A percentile compares a stretch with the other conserved stretches of the same genome.
These are phyloP conservation scores for Tachysurus vachellii DNA, from an alignment of 2,113 vertebrate species.

Conservation along the genomic window DNA sequence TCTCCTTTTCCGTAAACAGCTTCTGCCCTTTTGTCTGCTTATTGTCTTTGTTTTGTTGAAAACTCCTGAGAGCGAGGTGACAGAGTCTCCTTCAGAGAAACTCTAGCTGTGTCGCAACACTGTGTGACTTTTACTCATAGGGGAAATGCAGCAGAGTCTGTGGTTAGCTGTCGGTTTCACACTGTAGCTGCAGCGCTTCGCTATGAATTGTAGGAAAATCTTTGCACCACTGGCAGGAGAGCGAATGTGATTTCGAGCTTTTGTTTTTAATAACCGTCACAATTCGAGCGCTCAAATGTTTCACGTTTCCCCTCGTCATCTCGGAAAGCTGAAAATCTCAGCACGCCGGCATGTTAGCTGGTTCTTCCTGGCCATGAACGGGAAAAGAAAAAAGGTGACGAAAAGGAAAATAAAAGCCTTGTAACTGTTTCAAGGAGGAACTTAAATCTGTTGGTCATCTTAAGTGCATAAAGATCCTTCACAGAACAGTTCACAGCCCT, in stretches of 20 bases:
- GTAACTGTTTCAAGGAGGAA: slow-evolving; percentile 66
- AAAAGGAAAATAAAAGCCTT: slow-evolving; percentile 49
- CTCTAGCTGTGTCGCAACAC: slow-evolving; percentile 53
- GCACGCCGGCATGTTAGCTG: slow-evolving; percentile 15
- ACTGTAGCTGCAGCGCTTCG: slow-evolving; percentile 56
- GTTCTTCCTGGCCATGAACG: slow-evolving; percentile 58
- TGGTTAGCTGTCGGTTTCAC: slow-evolving; percentile 59
- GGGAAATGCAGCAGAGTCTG: slow-evolving; percentile 58
- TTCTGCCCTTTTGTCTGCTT: slow-evolving; percentile 3
- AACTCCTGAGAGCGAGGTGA: slow-evolving; percentile 25
- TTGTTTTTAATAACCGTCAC: slow-evolving; percentile 19
- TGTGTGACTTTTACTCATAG: slow-evolving; percentile 51
- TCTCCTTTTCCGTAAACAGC: slow-evolving; percentile 11
- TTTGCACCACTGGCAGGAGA: slow-evolving; percentile 39
- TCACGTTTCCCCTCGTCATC: background rate
- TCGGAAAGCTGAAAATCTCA: background rate
- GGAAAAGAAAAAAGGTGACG: slow-evolving; percentile 22
- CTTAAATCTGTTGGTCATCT: slow-evolving; percentile 73
- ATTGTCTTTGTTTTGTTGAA: slow-evolving; percentile 2
- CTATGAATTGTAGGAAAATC: slow-evolving; percentile 58
- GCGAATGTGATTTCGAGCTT: slow-evolving; percentile 41
- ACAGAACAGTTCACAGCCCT: slow-evolving; percentile 47
- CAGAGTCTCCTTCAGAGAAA: slow-evolving; percentile 44
- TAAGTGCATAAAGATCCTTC: slow-evolving; percentile 68
- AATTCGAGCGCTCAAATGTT: background rate